phyloP scores from a whole-genome alignment of 1,140 invertebrate species.

The Gonioctena quinquepunctata region DNA sequence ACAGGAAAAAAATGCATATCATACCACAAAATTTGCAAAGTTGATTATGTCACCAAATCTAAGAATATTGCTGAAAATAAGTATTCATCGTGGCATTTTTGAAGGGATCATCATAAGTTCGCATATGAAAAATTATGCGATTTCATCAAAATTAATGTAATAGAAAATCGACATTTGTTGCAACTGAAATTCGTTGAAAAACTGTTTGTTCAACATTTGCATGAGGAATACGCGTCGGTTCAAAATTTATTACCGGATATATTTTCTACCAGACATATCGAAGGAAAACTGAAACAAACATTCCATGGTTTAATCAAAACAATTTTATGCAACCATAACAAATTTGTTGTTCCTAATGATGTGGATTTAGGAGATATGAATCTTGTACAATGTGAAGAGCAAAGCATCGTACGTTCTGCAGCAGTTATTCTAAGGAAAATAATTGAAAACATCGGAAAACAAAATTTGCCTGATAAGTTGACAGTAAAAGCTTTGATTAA shows the following conservation, averaged over 20 bases:
- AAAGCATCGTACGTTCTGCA: not conserved
- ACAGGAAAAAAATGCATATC: too few species aligned
- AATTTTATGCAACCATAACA: not conserved
- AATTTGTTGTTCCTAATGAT: not conserved
- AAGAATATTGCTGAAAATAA: not conserved
- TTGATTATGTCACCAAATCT: not conserved
- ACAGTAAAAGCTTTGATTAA: not conserved
- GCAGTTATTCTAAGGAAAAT: not conserved
- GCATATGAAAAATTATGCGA: not conserved
- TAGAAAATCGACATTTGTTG: not conserved
- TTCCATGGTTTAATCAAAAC: not conserved
- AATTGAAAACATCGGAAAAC: not conserved
- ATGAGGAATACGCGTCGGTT: not conserved
- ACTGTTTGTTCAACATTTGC: not conserved
- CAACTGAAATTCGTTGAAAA: not conserved
- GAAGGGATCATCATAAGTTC: not conserved
- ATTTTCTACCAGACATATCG: not conserved
- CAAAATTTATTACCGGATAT: not conserved
- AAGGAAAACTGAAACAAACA: not conserved
- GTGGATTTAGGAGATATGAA: not conserved
- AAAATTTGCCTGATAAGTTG: not conserved
- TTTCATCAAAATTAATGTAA: not conserved
- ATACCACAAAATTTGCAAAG: conserved; percentile 5
- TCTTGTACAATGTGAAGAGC: not conserved
- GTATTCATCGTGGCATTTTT: not conserved